Evolutionary conservation across 2,113 vertebrate genomes (phyloP).

Genomic region (Heterocephalus glaber): DNA sequence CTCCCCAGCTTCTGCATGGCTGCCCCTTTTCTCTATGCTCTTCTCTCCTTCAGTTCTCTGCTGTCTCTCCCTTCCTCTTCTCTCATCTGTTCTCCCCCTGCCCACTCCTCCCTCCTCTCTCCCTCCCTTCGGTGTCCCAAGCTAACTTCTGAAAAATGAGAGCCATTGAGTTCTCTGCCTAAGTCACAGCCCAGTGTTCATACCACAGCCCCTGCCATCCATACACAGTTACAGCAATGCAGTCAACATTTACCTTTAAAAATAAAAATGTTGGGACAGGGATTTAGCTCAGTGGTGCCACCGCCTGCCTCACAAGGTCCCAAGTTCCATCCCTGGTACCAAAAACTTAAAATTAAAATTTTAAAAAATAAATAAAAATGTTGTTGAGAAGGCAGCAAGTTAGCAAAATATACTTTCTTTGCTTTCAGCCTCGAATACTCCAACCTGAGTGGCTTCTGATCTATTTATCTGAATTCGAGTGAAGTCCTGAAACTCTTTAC

Average conservation of each 20-base stretch:
- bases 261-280: not conserved
- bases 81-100: not conserved
- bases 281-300: too few relatives aligned
- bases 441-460: not conserved
- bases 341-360: too few relatives aligned
- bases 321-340: too few relatives aligned
- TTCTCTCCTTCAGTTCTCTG: too few relatives aligned
- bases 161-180: not conserved
- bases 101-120: too few relatives aligned
- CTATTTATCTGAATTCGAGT: not conserved
- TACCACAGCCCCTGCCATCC: accelerated
- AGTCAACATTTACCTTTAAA: not conserved
- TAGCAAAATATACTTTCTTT: not conserved
- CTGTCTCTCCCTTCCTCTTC: not conserved
- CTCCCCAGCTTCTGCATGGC: not conserved
- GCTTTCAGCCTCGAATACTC: too few relatives aligned
- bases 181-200: not conserved
- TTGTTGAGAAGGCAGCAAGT: not conserved
- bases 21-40: not conserved
- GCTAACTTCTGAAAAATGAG: not conserved
- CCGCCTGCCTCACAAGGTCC: too few relatives aligned
- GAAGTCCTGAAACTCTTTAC: not conserved
- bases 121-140: not conserved
- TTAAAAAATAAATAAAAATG: not conserved
- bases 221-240: not conserved